Evolutionary conservation across 2,888 invertebrate species (phyloP).

Genomic region (Leucoma salicis): DNA sequence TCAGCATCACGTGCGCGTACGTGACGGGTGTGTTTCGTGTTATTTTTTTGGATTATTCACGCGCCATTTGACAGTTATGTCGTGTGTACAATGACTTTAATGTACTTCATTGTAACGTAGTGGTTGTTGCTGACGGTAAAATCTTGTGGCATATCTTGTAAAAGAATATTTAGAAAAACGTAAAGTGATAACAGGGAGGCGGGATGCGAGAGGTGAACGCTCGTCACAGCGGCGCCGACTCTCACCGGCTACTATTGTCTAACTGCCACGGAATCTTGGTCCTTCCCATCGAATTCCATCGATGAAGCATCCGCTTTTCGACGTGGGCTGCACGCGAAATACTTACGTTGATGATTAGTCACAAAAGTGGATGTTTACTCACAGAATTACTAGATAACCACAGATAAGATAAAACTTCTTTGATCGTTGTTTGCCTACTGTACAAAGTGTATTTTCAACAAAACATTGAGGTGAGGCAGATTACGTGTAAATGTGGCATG

Average conservation of each 20-base stretch:
- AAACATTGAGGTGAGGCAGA: conserved; percentile 44
- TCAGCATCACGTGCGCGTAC: conserved; percentile 76
- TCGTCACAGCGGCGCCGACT: conserved; percentile 79
- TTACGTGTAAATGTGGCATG: conserved; percentile 36
- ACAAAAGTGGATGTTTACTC: conserved; percentile 58
- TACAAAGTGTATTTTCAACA: conserved; percentile 29
- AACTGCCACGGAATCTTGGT: conserved; percentile 80
- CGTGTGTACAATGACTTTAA: conserved; percentile 68
- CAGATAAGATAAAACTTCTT: conserved; percentile 62
- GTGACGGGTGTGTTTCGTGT: conserved; percentile 56
- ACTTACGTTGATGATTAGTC: conserved; percentile 48
- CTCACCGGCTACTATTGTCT: conserved; percentile 80
- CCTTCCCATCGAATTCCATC: conserved; percentile 78
- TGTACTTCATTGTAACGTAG: conserved; percentile 65
- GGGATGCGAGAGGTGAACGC: conserved; percentile 79
- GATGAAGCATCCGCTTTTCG: conserved; percentile 69
- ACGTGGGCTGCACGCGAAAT: conserved; percentile 70
- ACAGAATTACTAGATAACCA: conserved; percentile 43
- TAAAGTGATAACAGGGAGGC: conserved; percentile 57
- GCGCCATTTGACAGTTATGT: conserved; percentile 74
- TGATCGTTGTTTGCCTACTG: conserved; percentile 28
- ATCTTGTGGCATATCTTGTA: conserved; percentile 38
- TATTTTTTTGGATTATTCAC: conserved; percentile 58
- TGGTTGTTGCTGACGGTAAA: conserved; percentile 55
- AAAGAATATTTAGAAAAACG: conserved; percentile 34